Percentiles rank a stretch among this genome's conserved stretches.
Evolutionary conservation across 2,888 invertebrate genomes (phyloP).

Genomic region (Sisyra terminalis): DNA sequence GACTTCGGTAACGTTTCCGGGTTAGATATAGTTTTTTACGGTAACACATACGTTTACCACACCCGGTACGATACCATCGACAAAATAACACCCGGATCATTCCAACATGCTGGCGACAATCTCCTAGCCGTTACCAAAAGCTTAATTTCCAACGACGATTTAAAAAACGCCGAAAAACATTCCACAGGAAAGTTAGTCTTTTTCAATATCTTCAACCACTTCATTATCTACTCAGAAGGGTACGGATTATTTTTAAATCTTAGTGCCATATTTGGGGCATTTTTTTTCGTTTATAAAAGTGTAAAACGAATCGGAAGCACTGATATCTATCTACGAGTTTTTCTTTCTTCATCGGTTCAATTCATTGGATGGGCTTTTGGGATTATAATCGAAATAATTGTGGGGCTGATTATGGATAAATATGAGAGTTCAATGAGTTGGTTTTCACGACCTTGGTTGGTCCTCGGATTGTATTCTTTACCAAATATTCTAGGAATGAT

Average conservation of each 20-base stretch:
- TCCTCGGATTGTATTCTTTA: slow-evolving; percentile 28
- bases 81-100: slow-evolving; percentile 38
- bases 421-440: slow-evolving; percentile 35
- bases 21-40: slow-evolving; percentile 43
- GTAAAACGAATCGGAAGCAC: no score
- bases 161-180: slow-evolving; percentile 12
- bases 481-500: slow-evolving; percentile 14
- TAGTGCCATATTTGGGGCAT: neutral
- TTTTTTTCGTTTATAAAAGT: no score
- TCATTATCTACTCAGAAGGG: slow-evolving; percentile 29
- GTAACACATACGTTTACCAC: slow-evolving; percentile 49
- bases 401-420: slow-evolving; percentile 25
- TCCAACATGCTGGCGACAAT: slow-evolving; percentile 47
- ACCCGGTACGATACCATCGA: slow-evolving; percentile 37
- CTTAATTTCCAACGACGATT: slow-evolving; percentile 22
- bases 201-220: slow-evolving; percentile 33
- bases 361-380: slow-evolving; percentile 20
- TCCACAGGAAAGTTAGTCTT: slow-evolving; percentile 23
- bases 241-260: slow-evolving; percentile 13
- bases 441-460: slow-evolving; percentile 36
- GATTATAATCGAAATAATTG: slow-evolving; percentile 17
- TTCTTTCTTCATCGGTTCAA: slow-evolving; percentile 8
- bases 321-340: no score
- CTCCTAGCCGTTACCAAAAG: slow-evolving; percentile 29
- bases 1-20: slow-evolving; percentile 56